Evolutionary conservation across 2,888 invertebrate genomes (phyloP).

Genomic region (Chydorus sphaericus): DNA sequence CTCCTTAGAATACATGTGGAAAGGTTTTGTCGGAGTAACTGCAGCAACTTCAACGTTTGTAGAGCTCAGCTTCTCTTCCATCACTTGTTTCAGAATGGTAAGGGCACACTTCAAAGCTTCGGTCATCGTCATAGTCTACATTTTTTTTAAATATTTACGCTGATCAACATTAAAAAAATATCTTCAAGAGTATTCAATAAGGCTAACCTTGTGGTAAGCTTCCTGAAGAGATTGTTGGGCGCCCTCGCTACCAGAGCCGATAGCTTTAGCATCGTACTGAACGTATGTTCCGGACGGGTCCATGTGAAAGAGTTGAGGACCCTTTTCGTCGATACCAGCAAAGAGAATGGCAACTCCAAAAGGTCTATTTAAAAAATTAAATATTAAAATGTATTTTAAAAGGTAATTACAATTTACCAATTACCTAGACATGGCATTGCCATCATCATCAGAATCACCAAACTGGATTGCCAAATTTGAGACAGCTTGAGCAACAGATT

Average conservation of each 20-base stretch:
- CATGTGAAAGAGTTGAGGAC: slow-evolving; percentile 93
- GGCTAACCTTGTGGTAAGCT: slow-evolving; percentile 41
- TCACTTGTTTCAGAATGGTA: slow-evolving; percentile 93
- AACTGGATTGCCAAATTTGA: slow-evolving; percentile 98
- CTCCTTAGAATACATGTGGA: slow-evolving; percentile 79
- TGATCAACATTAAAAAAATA: not conserved
- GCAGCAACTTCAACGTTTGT: slow-evolving; percentile 95
- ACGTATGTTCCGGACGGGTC: slow-evolving; percentile 98
- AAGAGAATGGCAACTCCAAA: slow-evolving; percentile 98
- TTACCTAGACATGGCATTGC: slow-evolving; percentile 49
- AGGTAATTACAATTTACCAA: not conserved
- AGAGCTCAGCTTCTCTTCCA: slow-evolving; percentile 96
- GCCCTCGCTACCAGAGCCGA: slow-evolving; percentile 97
- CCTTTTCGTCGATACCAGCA: slow-evolving; percentile 73
- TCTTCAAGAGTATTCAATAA: not conserved
- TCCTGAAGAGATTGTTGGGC: slow-evolving; percentile 87
- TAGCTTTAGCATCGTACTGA: slow-evolving; percentile 95
- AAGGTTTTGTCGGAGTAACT: slow-evolving; percentile 66
- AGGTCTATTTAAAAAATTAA: slow-evolving; percentile 40
- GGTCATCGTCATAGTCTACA: slow-evolving; percentile 74
- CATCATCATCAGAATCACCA: slow-evolving; percentile 78
- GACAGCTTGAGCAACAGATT: slow-evolving; percentile 95
- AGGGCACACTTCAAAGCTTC: slow-evolving; percentile 85
- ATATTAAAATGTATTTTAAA: not conserved
- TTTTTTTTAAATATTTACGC: slow-evolving; percentile 13